These are phyloP conservation scores for Intellagama lesueurii DNA, from an alignment of 2,797 vertebrate species.

Conservation along the genomic window DNA sequence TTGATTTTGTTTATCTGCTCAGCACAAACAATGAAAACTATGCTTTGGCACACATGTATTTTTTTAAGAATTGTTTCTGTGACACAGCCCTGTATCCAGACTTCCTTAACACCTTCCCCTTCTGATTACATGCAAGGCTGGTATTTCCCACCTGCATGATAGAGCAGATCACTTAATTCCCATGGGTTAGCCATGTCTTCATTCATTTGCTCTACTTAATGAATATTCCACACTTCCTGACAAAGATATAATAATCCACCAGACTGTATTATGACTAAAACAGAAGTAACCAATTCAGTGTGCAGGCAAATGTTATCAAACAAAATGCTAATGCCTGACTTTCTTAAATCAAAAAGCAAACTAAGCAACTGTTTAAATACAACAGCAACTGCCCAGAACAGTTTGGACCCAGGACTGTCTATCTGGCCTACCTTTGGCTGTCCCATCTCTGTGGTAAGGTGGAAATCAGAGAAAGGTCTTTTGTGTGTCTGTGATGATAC, in stretches of 20 bases:
- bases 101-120: no score
- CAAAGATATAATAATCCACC: slow-evolving; percentile 6
- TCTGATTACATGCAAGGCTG: background rate
- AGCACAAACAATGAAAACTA: background rate
- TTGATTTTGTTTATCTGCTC: background rate
- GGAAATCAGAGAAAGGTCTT: background rate
- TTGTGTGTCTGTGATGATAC: background rate
- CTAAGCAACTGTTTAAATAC: background rate
- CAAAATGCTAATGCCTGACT: slow-evolving; percentile 4
- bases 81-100: background rate
- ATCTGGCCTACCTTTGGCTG: background rate
- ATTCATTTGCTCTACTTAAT: background rate
- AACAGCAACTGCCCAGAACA: background rate
- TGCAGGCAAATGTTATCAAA: slow-evolving; percentile 8
- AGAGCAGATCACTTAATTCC: background rate
- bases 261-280: slow-evolving; percentile 32
- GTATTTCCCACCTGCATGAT: background rate
- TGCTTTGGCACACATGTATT: background rate
- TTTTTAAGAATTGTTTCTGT: background rate
- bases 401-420: background rate
- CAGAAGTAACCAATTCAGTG: background rate
- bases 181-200: background rate
- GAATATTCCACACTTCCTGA: background rate
- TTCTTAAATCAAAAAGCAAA: slow-evolving; percentile 5
- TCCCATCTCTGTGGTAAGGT: background rate